Evolutionary conservation across 2,113 vertebrate genomes (phyloP), one percentile per base, ranked within the genome.

Genomic region (Anguilla rostrata): DNA sequence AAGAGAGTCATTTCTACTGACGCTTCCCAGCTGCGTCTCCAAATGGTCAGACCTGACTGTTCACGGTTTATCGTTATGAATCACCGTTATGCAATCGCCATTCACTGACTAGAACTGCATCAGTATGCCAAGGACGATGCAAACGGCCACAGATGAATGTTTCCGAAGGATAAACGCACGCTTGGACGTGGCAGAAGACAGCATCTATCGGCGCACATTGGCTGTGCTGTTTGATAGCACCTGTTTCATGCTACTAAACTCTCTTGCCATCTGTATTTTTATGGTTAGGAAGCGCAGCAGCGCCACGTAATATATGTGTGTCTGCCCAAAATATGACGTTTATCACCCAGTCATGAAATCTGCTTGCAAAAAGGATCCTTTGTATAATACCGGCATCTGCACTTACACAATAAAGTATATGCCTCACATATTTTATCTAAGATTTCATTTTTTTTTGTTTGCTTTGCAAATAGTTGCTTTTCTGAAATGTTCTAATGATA

Each of bases 31-130:
- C 8, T 85, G 84, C 79, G 57, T 16, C 7, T 78, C 71, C 63
- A 78, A 75, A 43, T 43, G 29, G 78, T 39, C 78, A 46, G 7
- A 56, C 84, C 53, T 79, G 46, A 79, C 84, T 57, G 46, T 79
- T 39, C 75, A 18, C 71, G 75, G 46, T 9, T 85, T 34, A 78
- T 34, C 41, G 78, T 78, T 16, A 43, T 79, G 46, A 85, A 78
- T 56, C 26, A 78, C n/a, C 40, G 29, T 78, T 56, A 71, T 79
- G 29, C 29, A 7, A 39, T 79, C 41, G 39, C 34, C 9, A 39
- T 46, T 49, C 39, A 14, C 41, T 85, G 66, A n/a, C 22, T 49
- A 20, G 26, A 16, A 78, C 12, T 85, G 43, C 40, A 78, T 78
- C 53, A 85, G 39, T 85, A 78, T 41, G 22, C 60, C 12, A 46